Conservation (phyloP, 2,888 invertebrate species). For the Ephialtes manifestator region DNA sequence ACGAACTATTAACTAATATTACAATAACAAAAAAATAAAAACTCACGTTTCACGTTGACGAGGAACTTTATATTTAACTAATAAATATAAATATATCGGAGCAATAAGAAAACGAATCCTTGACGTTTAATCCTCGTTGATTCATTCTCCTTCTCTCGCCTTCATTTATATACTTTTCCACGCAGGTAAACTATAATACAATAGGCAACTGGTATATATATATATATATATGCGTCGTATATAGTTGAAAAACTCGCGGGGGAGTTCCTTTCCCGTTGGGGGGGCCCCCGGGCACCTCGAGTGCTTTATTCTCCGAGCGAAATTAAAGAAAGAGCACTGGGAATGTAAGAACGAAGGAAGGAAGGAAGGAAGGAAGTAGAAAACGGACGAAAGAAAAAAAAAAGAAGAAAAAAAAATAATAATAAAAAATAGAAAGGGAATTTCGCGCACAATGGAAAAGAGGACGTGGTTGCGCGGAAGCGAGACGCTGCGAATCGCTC, state of each 20-base stretch:
- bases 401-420: not conserved
- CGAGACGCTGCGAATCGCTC: slow-evolving; percentile 23
- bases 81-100: slow-evolving; percentile 2
- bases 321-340: slow-evolving; percentile 48
- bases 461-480: not conserved
- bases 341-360: slow-evolving; percentile 39
- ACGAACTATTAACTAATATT: not conserved
- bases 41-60: slow-evolving; percentile 57
- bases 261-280: slow-evolving; percentile 45
- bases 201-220: slow-evolving; percentile 18
- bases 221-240: slow-evolving; percentile 22
- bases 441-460: slow-evolving; percentile 43
- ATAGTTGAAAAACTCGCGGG: slow-evolving; percentile 58
- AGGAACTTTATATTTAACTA: slow-evolving; percentile 6
- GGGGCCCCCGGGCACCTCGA: slow-evolving; percentile 8
- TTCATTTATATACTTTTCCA: slow-evolving; percentile 51
- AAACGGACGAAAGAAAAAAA: slow-evolving; percentile 2
- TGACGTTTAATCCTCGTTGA: slow-evolving; percentile 57
- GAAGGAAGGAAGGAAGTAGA: slow-evolving; percentile 8
- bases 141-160: slow-evolving; percentile 57
- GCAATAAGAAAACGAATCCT: slow-evolving; percentile 2
- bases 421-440: slow-evolving; percentile 5
- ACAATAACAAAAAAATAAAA: slow-evolving; percentile 30
- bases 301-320: slow-evolving; percentile 47
- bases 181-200: slow-evolving; percentile 18